Conservation (phyloP, 2,888 invertebrate species). For the Cephus pulcher region DNA sequence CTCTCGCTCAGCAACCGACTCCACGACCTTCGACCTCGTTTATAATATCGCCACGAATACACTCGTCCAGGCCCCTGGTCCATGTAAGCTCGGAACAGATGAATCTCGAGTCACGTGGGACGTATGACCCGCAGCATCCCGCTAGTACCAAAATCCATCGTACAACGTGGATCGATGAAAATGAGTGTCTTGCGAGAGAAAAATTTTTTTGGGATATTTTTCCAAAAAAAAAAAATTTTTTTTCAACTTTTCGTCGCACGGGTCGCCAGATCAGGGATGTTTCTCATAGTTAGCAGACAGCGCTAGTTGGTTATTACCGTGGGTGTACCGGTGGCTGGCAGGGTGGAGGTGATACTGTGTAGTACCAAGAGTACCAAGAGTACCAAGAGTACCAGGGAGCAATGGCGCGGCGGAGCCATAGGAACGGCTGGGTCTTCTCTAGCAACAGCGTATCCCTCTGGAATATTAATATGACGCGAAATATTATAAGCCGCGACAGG, state of each 20-base stretch:
- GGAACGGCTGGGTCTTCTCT: conserved; percentile 36
- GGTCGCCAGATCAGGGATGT: no score
- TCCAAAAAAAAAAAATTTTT: no score
- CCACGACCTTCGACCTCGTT: conserved; percentile 2
- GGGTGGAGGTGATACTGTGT: background rate
- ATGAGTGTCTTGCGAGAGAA: no score
- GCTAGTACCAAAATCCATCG: no score
- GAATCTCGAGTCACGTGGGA: background rate
- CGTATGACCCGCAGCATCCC: no score
- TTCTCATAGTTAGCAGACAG: no score
- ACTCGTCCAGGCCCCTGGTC: background rate
- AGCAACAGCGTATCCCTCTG: conserved; percentile 47
- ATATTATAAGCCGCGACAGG: conserved; percentile 66
- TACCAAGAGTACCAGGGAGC: conserved; percentile 18
- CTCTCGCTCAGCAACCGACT: background rate
- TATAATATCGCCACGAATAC: conserved; percentile 3
- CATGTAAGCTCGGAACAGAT: no score
- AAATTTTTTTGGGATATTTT: no score
- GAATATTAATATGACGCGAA: conserved; percentile 67
- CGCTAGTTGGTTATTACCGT: no score
- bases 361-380: background rate
- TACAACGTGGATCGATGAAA: no score
- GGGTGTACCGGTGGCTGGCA: background rate
- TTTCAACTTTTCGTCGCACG: no score
- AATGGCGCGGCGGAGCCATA: conserved; percentile 15